phyloP scores from a whole-genome alignment of 2,113 vertebrate species.

The Noturus placidus region DNA sequence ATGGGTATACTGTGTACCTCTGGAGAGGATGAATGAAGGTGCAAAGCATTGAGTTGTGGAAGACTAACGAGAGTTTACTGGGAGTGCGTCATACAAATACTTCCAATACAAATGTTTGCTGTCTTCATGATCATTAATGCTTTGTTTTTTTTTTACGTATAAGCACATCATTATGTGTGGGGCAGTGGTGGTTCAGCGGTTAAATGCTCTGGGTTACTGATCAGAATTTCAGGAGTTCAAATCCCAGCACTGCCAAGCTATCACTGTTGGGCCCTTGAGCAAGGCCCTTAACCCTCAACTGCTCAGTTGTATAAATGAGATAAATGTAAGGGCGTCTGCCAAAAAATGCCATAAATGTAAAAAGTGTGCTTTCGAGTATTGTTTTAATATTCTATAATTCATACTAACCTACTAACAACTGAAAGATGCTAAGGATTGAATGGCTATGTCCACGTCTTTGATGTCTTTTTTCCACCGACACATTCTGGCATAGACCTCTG shows the following conservation, averaged over 20 bases:
- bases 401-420: not conserved
- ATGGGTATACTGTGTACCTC: not conserved
- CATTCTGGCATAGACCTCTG: constrained; percentile 13
- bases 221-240: no score
- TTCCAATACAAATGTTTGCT: not conserved
- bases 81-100: not conserved
- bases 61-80: not conserved
- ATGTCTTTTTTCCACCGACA: not conserved
- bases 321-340: no score
- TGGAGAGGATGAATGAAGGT: not conserved
- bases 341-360: no score
- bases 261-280: no score
- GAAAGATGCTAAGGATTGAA: not conserved
- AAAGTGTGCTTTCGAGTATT: not conserved
- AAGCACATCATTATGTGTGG: not conserved
- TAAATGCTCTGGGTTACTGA: no score
- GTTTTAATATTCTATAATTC: not conserved
- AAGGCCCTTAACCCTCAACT: no score
- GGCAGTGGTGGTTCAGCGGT: no score
- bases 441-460: not conserved
- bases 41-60: not conserved
- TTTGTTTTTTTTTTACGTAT: not conserved
- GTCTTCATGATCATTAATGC: not conserved
- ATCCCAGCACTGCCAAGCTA: no score
- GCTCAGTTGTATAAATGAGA: no score